These are phyloP conservation scores for Tragelaphus eurycerus DNA, from an alignment of 2,797 vertebrate species.

Conservation along the genomic window DNA sequence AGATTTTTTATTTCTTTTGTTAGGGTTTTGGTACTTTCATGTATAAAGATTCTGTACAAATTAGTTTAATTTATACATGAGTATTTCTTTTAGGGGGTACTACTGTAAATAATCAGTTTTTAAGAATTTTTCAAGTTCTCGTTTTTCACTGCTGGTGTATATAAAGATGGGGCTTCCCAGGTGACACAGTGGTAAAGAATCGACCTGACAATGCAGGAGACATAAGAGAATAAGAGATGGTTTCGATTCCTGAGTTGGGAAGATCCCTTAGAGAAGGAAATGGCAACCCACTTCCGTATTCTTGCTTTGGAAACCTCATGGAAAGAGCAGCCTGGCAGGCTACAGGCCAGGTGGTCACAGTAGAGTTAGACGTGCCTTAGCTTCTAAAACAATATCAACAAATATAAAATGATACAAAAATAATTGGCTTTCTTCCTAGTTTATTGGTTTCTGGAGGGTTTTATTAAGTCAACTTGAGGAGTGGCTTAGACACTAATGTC, in stretches of 20 bases:
- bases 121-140: background rate
- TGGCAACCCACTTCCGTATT: background rate
- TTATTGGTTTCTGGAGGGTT: background rate
- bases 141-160: background rate
- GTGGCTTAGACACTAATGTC: background rate
- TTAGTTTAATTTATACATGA: background rate
- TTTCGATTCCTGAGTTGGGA: background rate
- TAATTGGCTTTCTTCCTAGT: background rate
- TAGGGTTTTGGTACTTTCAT: background rate
- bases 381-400: background rate
- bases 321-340: background rate
- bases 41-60: background rate
- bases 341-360: background rate
- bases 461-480: background rate
- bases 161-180: background rate
- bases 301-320: background rate
- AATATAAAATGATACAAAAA: background rate
- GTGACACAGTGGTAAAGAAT: background rate
- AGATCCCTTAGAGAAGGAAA: background rate
- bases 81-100: background rate
- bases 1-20: background rate
- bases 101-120: background rate
- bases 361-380: background rate
- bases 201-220: background rate
- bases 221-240: background rate